Conservation (phyloP, 1,140 invertebrate genomes). For the Euura lappo region DNA sequence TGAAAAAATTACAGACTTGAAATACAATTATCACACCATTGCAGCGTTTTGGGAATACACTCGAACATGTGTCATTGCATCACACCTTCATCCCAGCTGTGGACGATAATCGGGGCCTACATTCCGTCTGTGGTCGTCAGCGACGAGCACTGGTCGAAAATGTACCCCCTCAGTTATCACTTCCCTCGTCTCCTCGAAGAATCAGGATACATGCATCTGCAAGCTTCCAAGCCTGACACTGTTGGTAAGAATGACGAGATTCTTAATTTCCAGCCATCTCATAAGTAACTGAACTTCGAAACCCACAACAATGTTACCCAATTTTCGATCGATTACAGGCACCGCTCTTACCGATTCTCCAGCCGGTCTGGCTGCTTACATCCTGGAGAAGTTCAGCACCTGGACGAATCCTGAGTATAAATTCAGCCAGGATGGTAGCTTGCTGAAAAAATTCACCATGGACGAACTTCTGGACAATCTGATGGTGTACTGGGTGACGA, state of each 20-base stretch:
- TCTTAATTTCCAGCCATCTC: too few species aligned
- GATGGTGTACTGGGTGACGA: conserved; percentile 87
- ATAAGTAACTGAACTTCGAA: neutral
- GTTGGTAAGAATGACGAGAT: conserved; percentile 65
- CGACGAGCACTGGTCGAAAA: conserved; percentile 60
- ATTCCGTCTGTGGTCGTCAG: conserved; percentile 66
- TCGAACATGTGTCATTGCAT: conserved; percentile 67
- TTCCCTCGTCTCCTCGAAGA: conserved; percentile 67
- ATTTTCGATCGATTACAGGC: conserved; percentile 52
- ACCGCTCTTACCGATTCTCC: conserved; percentile 72
- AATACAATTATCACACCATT: conserved; percentile 51
- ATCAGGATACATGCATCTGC: conserved; percentile 82
- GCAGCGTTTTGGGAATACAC: conserved; percentile 65
- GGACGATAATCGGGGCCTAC: conserved; percentile 62
- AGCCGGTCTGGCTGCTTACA: conserved; percentile 78
- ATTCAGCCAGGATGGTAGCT: conserved; percentile 72
- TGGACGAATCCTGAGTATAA: conserved; percentile 72
- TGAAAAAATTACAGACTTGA: neutral
- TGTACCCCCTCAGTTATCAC: conserved; percentile 67
- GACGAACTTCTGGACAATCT: conserved; percentile 87
- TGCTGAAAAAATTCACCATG: conserved; percentile 68
- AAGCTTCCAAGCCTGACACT: conserved; percentile 91
- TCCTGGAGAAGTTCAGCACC: conserved; percentile 86
- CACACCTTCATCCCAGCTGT: conserved; percentile 51
- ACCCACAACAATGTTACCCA: neutral